Evolutionary conservation across 2,113 vertebrate species (phyloP).

Genomic region (Hippoglossus stenolepis): DNA sequence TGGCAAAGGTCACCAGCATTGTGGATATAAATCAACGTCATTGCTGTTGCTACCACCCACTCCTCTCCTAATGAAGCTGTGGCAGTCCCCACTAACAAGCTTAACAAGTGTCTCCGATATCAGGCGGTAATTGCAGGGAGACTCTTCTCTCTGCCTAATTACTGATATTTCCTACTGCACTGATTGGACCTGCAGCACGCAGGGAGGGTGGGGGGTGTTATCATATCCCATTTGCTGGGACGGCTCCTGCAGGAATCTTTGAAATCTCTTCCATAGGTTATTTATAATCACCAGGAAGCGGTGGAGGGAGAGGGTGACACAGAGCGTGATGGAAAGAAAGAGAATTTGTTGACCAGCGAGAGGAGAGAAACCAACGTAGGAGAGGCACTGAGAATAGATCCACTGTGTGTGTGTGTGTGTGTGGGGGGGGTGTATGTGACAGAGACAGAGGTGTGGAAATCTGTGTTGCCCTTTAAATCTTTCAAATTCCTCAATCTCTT

Average conservation of each 20-base stretch:
- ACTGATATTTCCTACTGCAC: conserved; percentile 65
- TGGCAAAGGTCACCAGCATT: conserved; percentile 49
- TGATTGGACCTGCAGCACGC: conserved; percentile 55
- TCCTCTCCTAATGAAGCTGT: conserved; percentile 61
- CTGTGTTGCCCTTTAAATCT: too few relatives aligned
- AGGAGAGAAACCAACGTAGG: neutral
- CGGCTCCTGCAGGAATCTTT: conserved; percentile 58
- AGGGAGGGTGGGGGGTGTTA: conserved; percentile 23
- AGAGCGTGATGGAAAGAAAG: neutral
- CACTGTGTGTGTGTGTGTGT: neutral
- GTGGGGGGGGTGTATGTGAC: neutral
- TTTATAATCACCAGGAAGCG: conserved; percentile 64
- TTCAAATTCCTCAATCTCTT: too few relatives aligned
- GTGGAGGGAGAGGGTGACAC: neutral
- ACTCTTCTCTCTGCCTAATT: conserved; percentile 68
- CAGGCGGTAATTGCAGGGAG: conserved; percentile 67
- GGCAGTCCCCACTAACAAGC: conserved; percentile 69
- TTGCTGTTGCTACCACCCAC: conserved; percentile 36
- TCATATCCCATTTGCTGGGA: conserved; percentile 68
- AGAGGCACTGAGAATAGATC: neutral
- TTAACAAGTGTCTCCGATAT: conserved; percentile 64
- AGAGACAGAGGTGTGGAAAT: neutral
- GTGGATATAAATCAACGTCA: conserved; percentile 54
- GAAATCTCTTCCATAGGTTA: conserved; percentile 67
- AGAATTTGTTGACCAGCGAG: conserved; percentile 18